Evolutionary conservation across 2,113 vertebrate genomes (phyloP).

Genomic region (Perognathus longimembris): DNA sequence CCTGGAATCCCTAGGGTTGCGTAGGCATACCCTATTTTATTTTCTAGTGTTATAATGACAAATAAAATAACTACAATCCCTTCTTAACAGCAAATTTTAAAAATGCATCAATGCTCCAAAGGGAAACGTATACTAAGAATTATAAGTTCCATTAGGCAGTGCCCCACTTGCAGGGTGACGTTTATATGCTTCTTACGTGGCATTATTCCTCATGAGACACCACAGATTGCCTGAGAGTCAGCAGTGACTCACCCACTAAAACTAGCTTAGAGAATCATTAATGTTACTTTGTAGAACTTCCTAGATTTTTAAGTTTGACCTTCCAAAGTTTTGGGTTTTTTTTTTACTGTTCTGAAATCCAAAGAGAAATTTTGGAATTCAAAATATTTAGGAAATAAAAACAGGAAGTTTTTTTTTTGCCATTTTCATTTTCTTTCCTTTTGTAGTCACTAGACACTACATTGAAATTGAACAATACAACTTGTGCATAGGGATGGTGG

Average conservation of each 20-base stretch:
- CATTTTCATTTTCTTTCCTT: not conserved
- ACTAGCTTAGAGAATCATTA: conserved; percentile 1
- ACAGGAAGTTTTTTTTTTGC: not conserved
- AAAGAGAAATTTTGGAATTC: not conserved
- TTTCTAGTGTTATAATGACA: conserved; percentile 78
- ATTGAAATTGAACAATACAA: too few species aligned
- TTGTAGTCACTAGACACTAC: too few species aligned
- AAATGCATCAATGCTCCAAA: conserved; percentile 77
- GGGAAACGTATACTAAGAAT: conserved; percentile 77
- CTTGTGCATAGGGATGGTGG: too few species aligned
- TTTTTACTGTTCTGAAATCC: not conserved
- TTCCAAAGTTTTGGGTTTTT: not conserved
- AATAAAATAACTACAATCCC: conserved; percentile 81
- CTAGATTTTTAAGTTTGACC: conserved; percentile 13
- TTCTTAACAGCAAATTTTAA: conserved; percentile 78
- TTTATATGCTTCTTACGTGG: not conserved
- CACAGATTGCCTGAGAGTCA: conserved; percentile 27
- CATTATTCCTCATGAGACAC: conserved; percentile 58
- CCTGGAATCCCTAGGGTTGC: conserved; percentile 76
- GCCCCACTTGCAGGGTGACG: conserved; percentile 54
- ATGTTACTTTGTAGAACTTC: conserved; percentile 2
- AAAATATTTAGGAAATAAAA: not conserved
- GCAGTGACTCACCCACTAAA: conserved; percentile 62
- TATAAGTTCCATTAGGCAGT: conserved; percentile 80
- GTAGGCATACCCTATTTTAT: conserved; percentile 77